A percentile compares a stretch with the other conserved stretches of the same genome.
Evolutionary conservation across 2,797 vertebrate species (phyloP).

Genomic region (Pelochelys cantorii): DNA sequence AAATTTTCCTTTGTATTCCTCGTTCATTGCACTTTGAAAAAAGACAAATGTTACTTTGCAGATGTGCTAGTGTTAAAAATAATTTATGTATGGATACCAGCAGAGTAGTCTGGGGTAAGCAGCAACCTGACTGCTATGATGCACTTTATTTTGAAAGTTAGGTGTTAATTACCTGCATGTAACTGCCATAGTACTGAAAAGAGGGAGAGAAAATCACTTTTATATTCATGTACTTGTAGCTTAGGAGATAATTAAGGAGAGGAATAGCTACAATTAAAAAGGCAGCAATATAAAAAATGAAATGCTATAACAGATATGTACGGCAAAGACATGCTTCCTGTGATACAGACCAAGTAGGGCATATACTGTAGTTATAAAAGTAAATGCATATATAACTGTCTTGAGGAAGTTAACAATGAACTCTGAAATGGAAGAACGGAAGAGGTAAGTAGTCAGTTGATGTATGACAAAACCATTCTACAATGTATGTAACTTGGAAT

Average conservation of each 20-base stretch:
- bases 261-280: not conserved
- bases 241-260: not conserved
- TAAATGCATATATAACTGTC: not conserved
- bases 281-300: no score
- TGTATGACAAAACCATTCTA: not conserved
- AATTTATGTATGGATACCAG: not conserved
- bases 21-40: not conserved
- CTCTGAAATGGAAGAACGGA: not conserved
- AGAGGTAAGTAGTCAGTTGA: not conserved
- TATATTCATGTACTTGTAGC: not conserved
- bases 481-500: not conserved
- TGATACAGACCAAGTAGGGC: not conserved
- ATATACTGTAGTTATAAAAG: not conserved
- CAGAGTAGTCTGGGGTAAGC: not conserved
- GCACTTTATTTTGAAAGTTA: not conserved
- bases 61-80: fast-evolving
- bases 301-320: not conserved
- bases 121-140: not conserved
- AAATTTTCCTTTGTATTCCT: constrained; percentile 43
- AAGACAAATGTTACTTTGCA: not conserved
- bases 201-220: not conserved
- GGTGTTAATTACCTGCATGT: not conserved
- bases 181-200: not conserved
- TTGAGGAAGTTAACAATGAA: not conserved
- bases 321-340: not conserved